These are phyloP conservation scores for Ceryle rudis DNA, from an alignment of 2,797 vertebrate species.

Conservation along the genomic window DNA sequence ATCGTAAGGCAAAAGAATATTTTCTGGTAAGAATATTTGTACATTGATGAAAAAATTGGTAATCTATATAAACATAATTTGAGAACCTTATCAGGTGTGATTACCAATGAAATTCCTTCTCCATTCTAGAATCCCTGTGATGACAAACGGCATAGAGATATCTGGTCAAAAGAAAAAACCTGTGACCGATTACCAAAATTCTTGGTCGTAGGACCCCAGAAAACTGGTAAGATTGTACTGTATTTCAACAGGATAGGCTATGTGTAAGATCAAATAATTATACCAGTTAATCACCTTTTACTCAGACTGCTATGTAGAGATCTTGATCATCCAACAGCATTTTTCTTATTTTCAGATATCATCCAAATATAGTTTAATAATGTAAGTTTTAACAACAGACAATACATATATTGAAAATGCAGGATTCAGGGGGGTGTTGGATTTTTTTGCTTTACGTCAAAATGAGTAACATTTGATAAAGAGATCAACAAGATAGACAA, in stretches of 20 bases:
- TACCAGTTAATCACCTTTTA: neutral
- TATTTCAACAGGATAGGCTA: neutral
- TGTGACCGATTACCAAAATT: constrained; percentile 96
- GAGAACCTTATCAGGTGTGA: neutral
- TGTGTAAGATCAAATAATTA: neutral
- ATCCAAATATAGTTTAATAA: neutral
- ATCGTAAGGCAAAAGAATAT: neutral
- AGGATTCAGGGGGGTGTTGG: neutral
- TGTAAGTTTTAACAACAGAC: neutral
- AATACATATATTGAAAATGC: neutral
- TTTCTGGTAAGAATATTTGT: neutral
- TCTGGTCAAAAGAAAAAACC: constrained; percentile 99
- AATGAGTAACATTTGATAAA: neutral
- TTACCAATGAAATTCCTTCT: neutral
- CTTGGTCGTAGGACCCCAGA: constrained; percentile 95
- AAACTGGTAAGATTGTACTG: constrained; percentile 87
- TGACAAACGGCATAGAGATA: constrained; percentile 97
- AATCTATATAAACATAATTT: neutral
- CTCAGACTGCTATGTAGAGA: neutral
- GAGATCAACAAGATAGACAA: neutral
- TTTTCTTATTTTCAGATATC: neutral
- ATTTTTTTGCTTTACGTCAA: neutral
- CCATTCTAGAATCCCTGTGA: constrained; percentile 91
- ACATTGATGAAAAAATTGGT: neutral
- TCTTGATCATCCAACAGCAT: neutral